Evolutionary conservation across 2,113 vertebrate genomes (phyloP), one percentile per base, ranked within the genome.

Genomic region (Scomber scombrus): DNA sequence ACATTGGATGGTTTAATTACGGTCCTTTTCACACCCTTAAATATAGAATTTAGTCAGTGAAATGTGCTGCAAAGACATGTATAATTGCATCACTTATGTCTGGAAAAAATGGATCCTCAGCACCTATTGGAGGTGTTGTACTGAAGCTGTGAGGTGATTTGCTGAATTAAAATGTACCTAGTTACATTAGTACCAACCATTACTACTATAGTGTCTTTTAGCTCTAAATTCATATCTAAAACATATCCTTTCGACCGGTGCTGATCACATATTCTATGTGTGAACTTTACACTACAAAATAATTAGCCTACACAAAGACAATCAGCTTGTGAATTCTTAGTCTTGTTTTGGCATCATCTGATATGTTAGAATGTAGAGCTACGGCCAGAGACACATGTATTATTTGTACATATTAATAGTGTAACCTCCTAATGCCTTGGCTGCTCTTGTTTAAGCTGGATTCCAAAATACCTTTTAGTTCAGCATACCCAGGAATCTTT

Each of bases 1-100:
- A 75, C 80, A 86, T 80, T 57, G 63, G 77, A 84, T 49, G 78
- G 67, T 75, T 84, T 86, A 80, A 85, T 86, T 84, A 84, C 34
- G 55, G 62, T 50, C 45, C 43, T 75, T 85, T 88, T 83, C 6
- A 73, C 49, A 68, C 51, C 21, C 61, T 67, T 10, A 75, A 82
- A 81, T 80, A 71, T 55, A 47, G 21, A 82, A 79, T 80, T 75
- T 52, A 82, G 54, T 71, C 60, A 29, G 58, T 73, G 50, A 71
- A 86, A 84, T 67, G 60, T 80, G 31, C 50, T 52, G 51, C 18
- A 3, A 49, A 49, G 31, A 71, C 55, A 55, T 65, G 55, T 40
- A 64, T 81, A 83, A 81, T 71, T 81, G 69, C 51, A 72, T 71
- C n/a, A 34, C 34, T 67, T 58, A 43, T 71, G 56, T 67, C 19